Base-by-base conservation (phyloP, 2,888 invertebrate genomes). In the Athalia circularis region DNA sequence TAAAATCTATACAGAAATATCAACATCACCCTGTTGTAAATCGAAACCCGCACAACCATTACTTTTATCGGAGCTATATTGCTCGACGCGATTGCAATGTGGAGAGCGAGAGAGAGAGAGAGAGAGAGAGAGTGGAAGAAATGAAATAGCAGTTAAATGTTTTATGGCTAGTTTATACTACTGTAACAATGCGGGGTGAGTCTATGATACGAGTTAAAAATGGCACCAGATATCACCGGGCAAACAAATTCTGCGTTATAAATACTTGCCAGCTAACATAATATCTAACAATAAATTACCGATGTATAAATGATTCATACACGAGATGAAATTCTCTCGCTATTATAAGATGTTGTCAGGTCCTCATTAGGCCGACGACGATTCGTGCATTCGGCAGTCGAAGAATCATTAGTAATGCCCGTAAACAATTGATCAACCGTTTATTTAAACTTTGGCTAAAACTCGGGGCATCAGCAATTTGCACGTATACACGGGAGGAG, bases 101-200 rank as follows among this genome's bases (percentile, higher is more conserved):
- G 29, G 29, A 29, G 29, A 29, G 29, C n/a, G n/a, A 29, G 29
- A 29, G 29, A 29, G 29, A 29, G 29, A 29, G 29, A 29, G 2
- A 29, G 29, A 29, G 29, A 29, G 29, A 29, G 29, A 29, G 57
- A 13, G 57, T 45, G 70, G 43, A 29, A 57, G 57, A 70, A 70
- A 70, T 57, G 57, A 57, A 57, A 54, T 70, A 57, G 70, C 47
- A 57, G 70, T 70, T 70, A 70, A 70, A 70, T 70, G 57, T 70
- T 70, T 70, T 70, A 70, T 70, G 47, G 29, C 70, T 70, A 7
- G 57, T 45, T 57, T 52, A 48, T 65, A 65, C 50, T 13, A 67
- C 52, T 68, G 67, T 52, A 68, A 68, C 67, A 52, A 11, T 68
- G 67, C 67, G 67, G 50, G 50, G 52, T 11, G 43, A 52, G 29